phyloP scores from a whole-genome alignment of 2,113 vertebrate species.

The Triplophysa siluroides region DNA sequence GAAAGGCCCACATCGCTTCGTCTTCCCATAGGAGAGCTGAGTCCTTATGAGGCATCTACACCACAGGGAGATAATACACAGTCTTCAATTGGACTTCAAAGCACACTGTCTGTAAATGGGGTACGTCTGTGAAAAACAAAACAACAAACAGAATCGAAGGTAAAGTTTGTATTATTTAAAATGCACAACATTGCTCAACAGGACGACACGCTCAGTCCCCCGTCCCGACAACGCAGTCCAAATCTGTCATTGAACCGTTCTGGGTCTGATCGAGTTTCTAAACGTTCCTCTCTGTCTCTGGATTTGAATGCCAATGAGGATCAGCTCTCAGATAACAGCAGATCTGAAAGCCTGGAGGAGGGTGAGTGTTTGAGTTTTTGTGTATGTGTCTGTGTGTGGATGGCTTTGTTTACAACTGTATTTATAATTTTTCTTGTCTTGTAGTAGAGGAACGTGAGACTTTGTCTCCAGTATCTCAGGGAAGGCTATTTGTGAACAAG shows the following conservation, averaged over 20 bases:
- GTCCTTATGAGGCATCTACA: slow-evolving; percentile 62
- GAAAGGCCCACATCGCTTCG: slow-evolving; percentile 65
- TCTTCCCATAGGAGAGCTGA: slow-evolving; percentile 60
- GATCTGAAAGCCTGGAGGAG: slow-evolving; percentile 83
- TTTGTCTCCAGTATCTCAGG: slow-evolving; percentile 74
- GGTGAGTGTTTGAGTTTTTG: slow-evolving; percentile 67
- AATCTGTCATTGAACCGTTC: slow-evolving; percentile 68
- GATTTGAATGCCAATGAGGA: slow-evolving; percentile 88
- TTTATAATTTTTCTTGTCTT: slow-evolving; percentile 1
- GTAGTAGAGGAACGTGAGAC: slow-evolving; percentile 76
- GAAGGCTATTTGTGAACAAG: slow-evolving; percentile 86
- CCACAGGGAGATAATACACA: slow-evolving; percentile 66
- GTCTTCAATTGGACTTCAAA: slow-evolving; percentile 53
- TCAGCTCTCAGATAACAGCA: slow-evolving; percentile 78
- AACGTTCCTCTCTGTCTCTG: slow-evolving; percentile 73
- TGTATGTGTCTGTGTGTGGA: background rate
- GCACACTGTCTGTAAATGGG: slow-evolving; percentile 47
- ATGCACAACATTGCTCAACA: slow-evolving; percentile 19
- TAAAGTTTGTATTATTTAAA: no score
- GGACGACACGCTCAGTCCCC: slow-evolving; percentile 73
- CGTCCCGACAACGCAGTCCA: slow-evolving; percentile 67
- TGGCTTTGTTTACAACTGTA: background rate
- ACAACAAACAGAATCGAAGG: no score
- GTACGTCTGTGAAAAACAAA: slow-evolving; percentile 51
- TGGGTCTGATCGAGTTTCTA: slow-evolving; percentile 59